These are phyloP conservation scores for Taeniopygia guttata DNA, from an alignment of 2,797 vertebrate genomes.

Conservation along the genomic window DNA sequence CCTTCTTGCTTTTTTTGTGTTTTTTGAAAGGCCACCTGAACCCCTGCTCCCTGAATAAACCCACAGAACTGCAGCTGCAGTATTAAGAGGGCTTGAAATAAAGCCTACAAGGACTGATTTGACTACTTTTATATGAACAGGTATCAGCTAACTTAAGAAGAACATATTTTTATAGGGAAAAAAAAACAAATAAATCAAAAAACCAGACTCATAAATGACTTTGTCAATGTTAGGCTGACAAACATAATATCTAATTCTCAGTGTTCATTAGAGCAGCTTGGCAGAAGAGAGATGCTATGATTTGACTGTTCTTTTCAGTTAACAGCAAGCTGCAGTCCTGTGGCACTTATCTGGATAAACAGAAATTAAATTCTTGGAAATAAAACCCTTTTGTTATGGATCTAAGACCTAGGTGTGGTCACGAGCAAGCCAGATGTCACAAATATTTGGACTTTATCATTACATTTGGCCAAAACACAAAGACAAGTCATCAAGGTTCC, in stretches of 20 bases:
- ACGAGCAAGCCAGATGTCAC: background rate
- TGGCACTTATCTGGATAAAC: background rate
- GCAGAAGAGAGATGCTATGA: background rate
- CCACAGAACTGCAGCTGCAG: background rate
- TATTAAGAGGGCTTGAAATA: background rate
- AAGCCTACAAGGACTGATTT: background rate
- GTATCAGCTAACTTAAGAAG: background rate
- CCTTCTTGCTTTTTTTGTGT: background rate
- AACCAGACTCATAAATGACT: background rate
- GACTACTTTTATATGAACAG: background rate
- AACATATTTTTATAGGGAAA: background rate
- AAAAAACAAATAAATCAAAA: background rate
- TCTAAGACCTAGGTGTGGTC: background rate
- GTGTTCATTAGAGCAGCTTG: background rate
- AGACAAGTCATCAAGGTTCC: background rate
- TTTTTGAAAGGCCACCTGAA: background rate
- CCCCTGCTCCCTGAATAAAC: background rate
- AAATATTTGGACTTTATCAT: background rate
- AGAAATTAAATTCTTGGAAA: background rate
- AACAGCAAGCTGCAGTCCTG: background rate
- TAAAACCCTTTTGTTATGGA: background rate
- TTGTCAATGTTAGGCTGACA: background rate
- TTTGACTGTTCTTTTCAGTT: constrained; percentile 18
- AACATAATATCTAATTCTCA: background rate
- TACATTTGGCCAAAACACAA: background rate